Conservation (phyloP, 1,140 invertebrate species). For the Diploscapter pachys region DNA sequence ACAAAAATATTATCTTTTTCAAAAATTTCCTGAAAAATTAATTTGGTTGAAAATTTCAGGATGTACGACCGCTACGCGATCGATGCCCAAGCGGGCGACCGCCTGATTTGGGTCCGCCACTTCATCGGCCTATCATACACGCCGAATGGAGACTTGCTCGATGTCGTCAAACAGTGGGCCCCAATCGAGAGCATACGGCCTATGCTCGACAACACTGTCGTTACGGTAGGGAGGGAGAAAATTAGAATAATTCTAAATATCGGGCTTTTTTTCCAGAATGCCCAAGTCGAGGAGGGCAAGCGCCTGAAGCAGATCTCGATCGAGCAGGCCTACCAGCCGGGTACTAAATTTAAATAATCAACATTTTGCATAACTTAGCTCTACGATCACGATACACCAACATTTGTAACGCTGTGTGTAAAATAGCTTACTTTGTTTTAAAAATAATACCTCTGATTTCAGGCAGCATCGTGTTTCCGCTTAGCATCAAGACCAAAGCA, state of each 20-base stretch:
- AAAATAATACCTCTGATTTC: conserved; percentile 6
- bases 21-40: background rate
- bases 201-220: conserved; percentile 7
- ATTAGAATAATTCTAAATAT: background rate
- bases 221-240: background rate
- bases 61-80: conserved; percentile 12
- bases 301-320: conserved; percentile 13
- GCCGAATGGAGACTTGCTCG: background rate
- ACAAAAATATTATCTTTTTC: background rate
- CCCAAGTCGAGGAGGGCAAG: conserved; percentile 71
- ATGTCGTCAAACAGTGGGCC: conserved; percentile 3
- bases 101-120: conserved; percentile 72
- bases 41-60: background rate
- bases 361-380: background rate
- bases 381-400: background rate
- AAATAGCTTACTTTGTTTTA: background rate
- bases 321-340: conserved; percentile 1
- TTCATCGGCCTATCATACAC: conserved; percentile 68
- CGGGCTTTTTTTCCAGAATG: background rate
- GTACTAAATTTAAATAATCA: background rate
- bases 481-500: background rate
- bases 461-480: background rate
- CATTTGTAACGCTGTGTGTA: background rate
- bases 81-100: conserved; percentile 68
- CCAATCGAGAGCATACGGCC: background rate